Evolutionary conservation across 2,888 invertebrate species (phyloP).

Genomic region (Ischnura elegans): DNA sequence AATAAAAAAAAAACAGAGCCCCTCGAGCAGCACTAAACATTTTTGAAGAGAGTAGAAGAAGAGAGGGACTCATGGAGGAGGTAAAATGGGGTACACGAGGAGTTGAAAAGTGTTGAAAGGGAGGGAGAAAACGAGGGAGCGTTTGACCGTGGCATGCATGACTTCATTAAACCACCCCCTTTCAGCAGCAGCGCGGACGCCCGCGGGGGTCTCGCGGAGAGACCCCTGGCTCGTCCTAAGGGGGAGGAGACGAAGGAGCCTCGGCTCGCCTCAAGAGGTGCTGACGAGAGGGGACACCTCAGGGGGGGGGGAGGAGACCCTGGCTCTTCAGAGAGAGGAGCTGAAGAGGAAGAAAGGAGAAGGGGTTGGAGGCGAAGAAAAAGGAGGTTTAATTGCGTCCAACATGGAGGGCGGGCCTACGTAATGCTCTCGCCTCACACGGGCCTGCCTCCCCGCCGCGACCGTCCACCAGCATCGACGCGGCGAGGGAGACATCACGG

Average conservation of each 20-base stretch:
- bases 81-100: neutral
- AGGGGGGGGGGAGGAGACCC: neutral
- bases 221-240: neutral
- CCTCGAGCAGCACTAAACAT: neutral
- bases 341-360: neutral
- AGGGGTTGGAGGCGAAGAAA: constrained; percentile 20
- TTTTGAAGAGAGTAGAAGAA: neutral
- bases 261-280: neutral
- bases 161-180: constrained; percentile 51
- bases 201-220: neutral
- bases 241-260: neutral
- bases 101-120: neutral
- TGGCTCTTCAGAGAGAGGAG: neutral
- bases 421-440: neutral
- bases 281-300: neutral
- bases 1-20: too few relatives aligned
- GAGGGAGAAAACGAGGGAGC: neutral
- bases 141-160: constrained; percentile 7
- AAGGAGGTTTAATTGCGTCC: constrained; percentile 39
- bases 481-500: neutral
- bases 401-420: constrained; percentile 19
- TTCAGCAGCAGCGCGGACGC: neutral
- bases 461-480: neutral
- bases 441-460: neutral
- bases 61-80: neutral